Conservation (phyloP, 2,113 vertebrate species). For the Dissostichus mawsoni region DNA sequence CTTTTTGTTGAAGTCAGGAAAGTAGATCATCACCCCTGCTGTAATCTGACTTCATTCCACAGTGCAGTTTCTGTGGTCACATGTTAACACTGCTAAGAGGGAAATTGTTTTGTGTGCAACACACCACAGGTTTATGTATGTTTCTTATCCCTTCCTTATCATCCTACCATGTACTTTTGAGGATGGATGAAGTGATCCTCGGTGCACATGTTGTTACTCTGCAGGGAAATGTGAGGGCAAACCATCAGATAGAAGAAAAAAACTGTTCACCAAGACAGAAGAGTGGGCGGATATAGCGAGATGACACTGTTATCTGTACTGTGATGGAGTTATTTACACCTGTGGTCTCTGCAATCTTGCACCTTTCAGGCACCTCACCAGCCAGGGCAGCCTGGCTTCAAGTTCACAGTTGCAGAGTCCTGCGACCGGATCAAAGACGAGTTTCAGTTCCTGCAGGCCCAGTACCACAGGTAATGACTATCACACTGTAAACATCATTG, state of each 20-base stretch:
- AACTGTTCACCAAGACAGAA: slow-evolving; percentile 14
- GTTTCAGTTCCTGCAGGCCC: slow-evolving; percentile 96
- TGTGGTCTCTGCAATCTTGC: slow-evolving; percentile 44
- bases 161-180: slow-evolving; percentile 30
- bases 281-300: not conserved
- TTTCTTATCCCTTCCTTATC: not conserved
- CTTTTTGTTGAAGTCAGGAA: slow-evolving; percentile 6
- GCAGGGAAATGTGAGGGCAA: slow-evolving; percentile 59
- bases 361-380: slow-evolving; percentile 91
- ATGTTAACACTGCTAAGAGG: not conserved
- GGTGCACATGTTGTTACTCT: slow-evolving; percentile 47
- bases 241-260: slow-evolving; percentile 30
- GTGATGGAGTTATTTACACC: slow-evolving; percentile 49
- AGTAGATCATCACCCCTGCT: slow-evolving; percentile 29
- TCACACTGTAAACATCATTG: slow-evolving; percentile 24
- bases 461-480: slow-evolving; percentile 91
- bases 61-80: not conserved
- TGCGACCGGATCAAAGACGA: slow-evolving; percentile 96
- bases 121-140: not conserved
- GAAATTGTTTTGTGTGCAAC: slow-evolving; percentile 10
- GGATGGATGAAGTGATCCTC: slow-evolving; percentile 57
- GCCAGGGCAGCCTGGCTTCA: slow-evolving; percentile 94
- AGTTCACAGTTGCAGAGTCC: slow-evolving; percentile 95
- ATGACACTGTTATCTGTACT: slow-evolving; percentile 24
- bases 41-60: not conserved